Conservation (phyloP, 2,797 vertebrate species). For the Hydrocynus forskahlii region DNA sequence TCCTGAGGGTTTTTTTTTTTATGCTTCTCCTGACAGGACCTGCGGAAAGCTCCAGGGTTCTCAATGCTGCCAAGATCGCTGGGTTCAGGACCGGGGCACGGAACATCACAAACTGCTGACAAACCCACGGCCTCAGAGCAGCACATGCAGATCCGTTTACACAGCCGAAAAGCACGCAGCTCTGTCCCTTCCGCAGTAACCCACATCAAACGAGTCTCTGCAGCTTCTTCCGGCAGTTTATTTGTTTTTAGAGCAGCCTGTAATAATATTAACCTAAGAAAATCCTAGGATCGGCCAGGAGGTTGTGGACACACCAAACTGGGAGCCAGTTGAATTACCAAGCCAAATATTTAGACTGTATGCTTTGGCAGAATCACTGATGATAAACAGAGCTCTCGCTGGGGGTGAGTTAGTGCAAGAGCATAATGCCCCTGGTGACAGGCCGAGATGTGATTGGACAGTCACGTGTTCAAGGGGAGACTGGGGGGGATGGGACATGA, state of each 20-base stretch:
- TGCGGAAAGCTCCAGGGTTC: constrained; percentile 36
- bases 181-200: neutral
- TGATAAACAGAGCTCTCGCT: constrained; percentile 48
- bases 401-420: constrained; percentile 20
- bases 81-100: constrained; percentile 8
- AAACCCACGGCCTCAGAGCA: neutral
- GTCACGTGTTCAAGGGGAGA: neutral
- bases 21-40: constrained; percentile 3
- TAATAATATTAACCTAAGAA: constrained; percentile 16
- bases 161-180: neutral
- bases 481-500: neutral
- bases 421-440: constrained; percentile 15
- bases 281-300: constrained; percentile 26
- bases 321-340: constrained; percentile 35
- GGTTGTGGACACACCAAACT: neutral
- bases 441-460: neutral
- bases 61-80: constrained; percentile 30
- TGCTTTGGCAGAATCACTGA: constrained; percentile 38
- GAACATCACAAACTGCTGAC: constrained; percentile 13
- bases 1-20: constrained; percentile 5
- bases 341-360: constrained; percentile 55
- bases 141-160: neutral
- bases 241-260: constrained; percentile 43
- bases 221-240: constrained; percentile 10
- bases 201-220: constrained; percentile 25